Base-by-base conservation (phyloP, 1,140 invertebrate genomes). In the Solenopsis fugax region DNA sequence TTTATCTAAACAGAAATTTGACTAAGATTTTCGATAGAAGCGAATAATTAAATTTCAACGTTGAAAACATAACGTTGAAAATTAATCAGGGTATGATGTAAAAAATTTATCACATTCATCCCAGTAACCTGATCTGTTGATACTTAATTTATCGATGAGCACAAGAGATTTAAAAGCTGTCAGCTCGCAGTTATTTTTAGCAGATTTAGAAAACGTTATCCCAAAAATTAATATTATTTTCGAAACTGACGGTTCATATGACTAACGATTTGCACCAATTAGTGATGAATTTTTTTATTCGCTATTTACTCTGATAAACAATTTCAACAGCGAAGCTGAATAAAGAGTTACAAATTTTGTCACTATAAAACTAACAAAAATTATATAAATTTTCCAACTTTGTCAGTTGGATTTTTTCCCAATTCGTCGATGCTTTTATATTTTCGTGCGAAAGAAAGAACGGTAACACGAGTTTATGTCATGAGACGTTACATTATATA, bases 61-160 rank as follows among this genome's bases (percentile, higher is more conserved):
- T 56, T 75, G 34, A 34, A 52, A 58, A 45, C 24, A 60, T 45
- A 60, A 60, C 60, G 5, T 37, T 29, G n/a, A 21, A 37, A 73
- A 73, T 73, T 73, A 73, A 21, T 76, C 29, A 60, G 1, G 18
- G 4, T 41, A 2, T 60, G 13, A 64, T 34, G 2, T 21, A 6
- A 65, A 67, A 37, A 50, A 18, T 2, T 37, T 69, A 5, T 24
- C n/a, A 9, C 4, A 45, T 21, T 62, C 29, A 3, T 60, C 13
- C 34, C 34, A 13, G 13, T 29, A 34, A 41, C 7, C 2, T 34
- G 16, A 77, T 4, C 3, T 62, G 29, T 58, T 7, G 13, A 65
- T n/a, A 34, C 24, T 87, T 87, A 64, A 81, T 87, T 75, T 82
- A 50, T 88, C 34, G 37, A 62, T 73, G 84, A 80, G 4, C 12